A percentile compares a stretch with the other conserved stretches of the same genome.
phyloP scores from a whole-genome alignment of 2,113 vertebrate genomes.

The Laticauda colubrina region DNA sequence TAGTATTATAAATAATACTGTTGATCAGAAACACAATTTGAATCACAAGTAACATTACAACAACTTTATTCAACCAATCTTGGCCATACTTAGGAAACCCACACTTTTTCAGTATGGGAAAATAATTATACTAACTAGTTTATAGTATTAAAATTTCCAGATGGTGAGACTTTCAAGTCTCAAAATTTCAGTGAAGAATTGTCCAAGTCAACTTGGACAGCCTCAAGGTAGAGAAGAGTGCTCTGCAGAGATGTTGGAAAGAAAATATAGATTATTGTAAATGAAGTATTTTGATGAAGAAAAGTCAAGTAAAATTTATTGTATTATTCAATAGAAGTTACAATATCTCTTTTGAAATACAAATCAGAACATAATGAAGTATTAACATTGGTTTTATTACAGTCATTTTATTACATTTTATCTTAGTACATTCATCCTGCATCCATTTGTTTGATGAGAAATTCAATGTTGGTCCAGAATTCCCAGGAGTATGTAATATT shows the following conservation, averaged over 20 bases:
- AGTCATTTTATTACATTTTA: background rate
- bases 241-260: background rate
- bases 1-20: background rate
- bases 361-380: background rate
- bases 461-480: background rate
- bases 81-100: background rate
- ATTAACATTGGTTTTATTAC: background rate
- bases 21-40: background rate
- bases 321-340: background rate
- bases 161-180: background rate
- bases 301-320: background rate
- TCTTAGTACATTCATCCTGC: background rate
- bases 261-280: background rate
- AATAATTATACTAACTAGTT: background rate
- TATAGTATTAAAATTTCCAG: background rate
- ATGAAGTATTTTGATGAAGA: background rate
- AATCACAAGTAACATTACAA: background rate
- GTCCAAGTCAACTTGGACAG: background rate
- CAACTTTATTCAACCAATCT: background rate
- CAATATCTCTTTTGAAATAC: background rate
- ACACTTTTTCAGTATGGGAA: background rate
- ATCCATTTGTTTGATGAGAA: background rate
- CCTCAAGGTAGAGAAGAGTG: background rate
- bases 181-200: background rate
- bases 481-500: background rate